Base-by-base conservation (phyloP, 2,113 vertebrate species). In the Stigmatopora argus region DNA sequence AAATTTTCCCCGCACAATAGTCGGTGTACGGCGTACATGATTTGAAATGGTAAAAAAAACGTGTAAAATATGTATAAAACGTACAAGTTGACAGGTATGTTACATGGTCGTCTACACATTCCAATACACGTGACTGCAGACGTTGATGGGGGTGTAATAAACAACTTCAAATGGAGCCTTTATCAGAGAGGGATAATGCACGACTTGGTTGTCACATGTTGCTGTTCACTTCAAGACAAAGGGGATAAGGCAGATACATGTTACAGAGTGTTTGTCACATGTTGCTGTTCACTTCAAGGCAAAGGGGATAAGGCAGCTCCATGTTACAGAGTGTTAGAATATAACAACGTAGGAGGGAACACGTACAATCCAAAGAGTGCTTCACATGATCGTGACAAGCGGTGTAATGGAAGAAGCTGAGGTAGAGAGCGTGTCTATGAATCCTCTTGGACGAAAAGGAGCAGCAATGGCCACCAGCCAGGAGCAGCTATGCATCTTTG, bases 401-500 rank as follows among this genome's bases (percentile, higher is more conserved):
- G 35, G 35, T 58, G 23, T 26, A 67, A 65, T 47, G 19, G 21
- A 58, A 3, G 70, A 85, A 62, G 23, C 66, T 66, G 75, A 59
- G 62, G 13, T 34, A 34, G 64, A 64, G 23, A 41, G 26, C 0
- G 13, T 73, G 47, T 17, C 21, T 21, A 4, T 78, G 61, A 9
- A 57, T 65, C 55, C 51, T 31, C 44, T 78, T 57, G 64, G 66
- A 6, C 7, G 0, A 56, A 51, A 71, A 34, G 2, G 77, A 80
- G 77, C 46, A 55, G 66, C 58, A 17, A 26, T 31, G 53, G 53
- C 53, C 14, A 2, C 12, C 19, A 19, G 23, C 23, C 53, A 31
- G 12, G 23, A 66, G 47, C 74, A 34, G 1, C 64, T 87, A 72
- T 85, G 86, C 52, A 78, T 88, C 61, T 86, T 83, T 18, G 81